Base-by-base conservation (phyloP, 2,888 invertebrate species). In the Macaria notata region DNA sequence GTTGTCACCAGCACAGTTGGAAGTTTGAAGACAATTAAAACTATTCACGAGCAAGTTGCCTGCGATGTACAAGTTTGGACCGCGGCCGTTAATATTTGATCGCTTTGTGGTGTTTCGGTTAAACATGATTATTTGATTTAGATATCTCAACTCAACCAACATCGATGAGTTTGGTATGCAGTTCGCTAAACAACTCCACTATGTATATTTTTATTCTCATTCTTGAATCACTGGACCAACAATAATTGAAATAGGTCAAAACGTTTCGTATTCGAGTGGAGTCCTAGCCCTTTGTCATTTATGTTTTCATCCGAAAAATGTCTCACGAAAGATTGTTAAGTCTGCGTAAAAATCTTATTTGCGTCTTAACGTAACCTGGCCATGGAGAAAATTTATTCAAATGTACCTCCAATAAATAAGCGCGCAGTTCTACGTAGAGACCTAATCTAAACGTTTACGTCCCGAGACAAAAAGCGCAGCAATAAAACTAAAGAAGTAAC, bases 401-500 rank as follows among this genome's bases (percentile, higher is more conserved):
- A 48, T 41, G 48, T 41, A 46, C 49, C 49, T 58, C 9, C 54
- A 9, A 52, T 55, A 59, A 51, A 54, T 51, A 54, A 38, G 31
- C 39, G 44, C 50, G 46, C 44, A 41, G 44, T 50, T 45, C 7
- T 41, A 9, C 41, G 41, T 36, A 4, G n/a, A 43, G 39, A 41
- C 46, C 49, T 54, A 46, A 47, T 54, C 48, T 49, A 44, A 46
- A 58, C 50, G 52, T 50, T 36, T 49, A 59, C 46, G 36, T 38
- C 56, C 29, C 30, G 49, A 54, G 54, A 49, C 46, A 60, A 58
- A 54, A 55, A 52, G 49, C 54, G n/a, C 9, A 38, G 54, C 46
- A 50, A 36, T 57, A 64, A 72, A 71, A 67, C 63, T 58, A 56
- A 67, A 65, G 65, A 63, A 62, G 66, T 68, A 66, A 65, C 65